Conservation (phyloP, 2,888 invertebrate species). For the Cybosia mesomella region DNA sequence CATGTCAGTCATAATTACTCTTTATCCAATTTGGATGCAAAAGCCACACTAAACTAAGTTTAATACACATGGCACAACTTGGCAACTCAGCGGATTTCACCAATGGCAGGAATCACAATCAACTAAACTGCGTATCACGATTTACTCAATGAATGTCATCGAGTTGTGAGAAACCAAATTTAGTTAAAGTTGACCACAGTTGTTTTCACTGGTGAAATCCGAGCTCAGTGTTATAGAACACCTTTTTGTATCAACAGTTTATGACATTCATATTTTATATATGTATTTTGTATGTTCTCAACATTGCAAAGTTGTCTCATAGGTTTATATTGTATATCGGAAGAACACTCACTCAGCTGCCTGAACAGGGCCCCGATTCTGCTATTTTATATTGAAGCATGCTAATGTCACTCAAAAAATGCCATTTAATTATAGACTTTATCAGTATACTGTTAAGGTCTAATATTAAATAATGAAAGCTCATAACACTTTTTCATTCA, state of each 20-base stretch:
- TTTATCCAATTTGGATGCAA: constrained; percentile 40
- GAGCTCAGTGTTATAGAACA: neutral
- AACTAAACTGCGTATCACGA: neutral
- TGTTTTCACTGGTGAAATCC: neutral
- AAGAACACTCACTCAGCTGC: constrained; percentile 54
- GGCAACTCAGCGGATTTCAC: constrained; percentile 13
- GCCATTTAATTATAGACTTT: too few relatives aligned
- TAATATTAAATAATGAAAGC: too few relatives aligned
- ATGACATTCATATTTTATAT: too few relatives aligned
- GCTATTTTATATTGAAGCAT: too few relatives aligned
- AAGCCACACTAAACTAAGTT: constrained; percentile 36
- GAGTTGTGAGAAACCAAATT: neutral
- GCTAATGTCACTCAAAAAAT: too few relatives aligned
- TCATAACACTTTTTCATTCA: too few relatives aligned
- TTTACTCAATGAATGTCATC: neutral
- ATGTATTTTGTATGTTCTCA: neutral
- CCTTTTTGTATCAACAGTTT: neutral
- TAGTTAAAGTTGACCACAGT: neutral
- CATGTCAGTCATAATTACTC: constrained; percentile 43
- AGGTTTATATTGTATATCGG: constrained; percentile 5
- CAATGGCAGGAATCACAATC: neutral
- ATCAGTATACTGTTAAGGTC: too few relatives aligned
- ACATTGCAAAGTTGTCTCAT: constrained; percentile 28
- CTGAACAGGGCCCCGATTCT: constrained; percentile 27
- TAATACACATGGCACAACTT: constrained; percentile 34